Evolutionary conservation across 2,888 invertebrate species (phyloP).

Genomic region (Nephrotoma appendiculata): DNA sequence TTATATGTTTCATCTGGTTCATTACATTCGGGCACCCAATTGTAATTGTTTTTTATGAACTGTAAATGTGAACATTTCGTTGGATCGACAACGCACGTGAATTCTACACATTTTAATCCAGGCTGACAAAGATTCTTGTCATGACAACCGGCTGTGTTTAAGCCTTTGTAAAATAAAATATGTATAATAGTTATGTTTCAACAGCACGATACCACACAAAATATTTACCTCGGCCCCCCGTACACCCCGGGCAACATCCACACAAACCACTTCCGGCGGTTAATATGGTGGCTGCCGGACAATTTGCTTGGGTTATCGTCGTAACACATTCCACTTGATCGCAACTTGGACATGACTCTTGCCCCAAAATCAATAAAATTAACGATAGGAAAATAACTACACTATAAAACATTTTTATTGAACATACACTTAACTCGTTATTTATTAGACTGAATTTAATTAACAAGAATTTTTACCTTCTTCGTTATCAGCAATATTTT

Average conservation of each 20-base stretch:
- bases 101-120: constrained; percentile 20
- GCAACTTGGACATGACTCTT: constrained; percentile 2
- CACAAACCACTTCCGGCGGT: constrained; percentile 12
- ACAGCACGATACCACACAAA: not conserved
- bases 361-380: not conserved
- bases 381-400: not conserved
- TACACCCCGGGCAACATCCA: constrained; percentile 36
- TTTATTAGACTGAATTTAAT: not conserved
- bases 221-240: constrained; percentile 11
- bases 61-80: not conserved
- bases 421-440: not conserved
- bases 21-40: constrained; percentile 34
- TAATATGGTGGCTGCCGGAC: constrained; percentile 12
- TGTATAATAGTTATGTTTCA: not conserved
- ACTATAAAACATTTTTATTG: not conserved
- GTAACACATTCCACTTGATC: constrained; percentile 13
- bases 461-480: not conserved
- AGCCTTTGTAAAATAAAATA: not conserved
- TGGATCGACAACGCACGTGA: not conserved
- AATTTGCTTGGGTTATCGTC: constrained; percentile 16
- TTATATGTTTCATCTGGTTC: constrained; percentile 41
- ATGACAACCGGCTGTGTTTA: constrained; percentile 3
- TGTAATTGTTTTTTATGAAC: not conserved
- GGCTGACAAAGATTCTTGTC: constrained; percentile 20
- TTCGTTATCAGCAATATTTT: not conserved